Percentiles rank a stretch among this genome's conserved stretches.
These are phyloP conservation scores for Musca domestica DNA, from an alignment of 1,140 invertebrate species.

Conservation along the genomic window DNA sequence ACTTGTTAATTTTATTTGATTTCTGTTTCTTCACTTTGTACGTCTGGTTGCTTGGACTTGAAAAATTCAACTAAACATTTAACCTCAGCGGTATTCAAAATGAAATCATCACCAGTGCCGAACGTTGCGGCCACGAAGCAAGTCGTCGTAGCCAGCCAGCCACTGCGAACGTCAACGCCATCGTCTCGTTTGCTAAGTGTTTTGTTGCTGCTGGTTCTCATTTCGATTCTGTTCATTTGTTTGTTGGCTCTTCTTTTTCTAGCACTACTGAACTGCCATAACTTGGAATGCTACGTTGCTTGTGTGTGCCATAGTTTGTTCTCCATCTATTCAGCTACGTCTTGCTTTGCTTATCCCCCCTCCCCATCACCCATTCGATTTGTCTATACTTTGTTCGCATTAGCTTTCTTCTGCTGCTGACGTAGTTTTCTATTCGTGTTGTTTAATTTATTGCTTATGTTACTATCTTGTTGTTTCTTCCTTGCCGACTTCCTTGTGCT, in stretches of 20 bases:
- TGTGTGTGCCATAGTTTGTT: too few species aligned
- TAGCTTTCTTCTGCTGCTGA: too few species aligned
- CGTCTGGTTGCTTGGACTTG: constrained; percentile 25
- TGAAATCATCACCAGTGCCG: constrained; percentile 29
- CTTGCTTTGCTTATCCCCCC: too few species aligned
- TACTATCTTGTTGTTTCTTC: too few species aligned
- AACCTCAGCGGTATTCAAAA: constrained; percentile 23
- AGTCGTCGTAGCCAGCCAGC: background rate
- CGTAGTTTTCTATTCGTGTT: too few species aligned
- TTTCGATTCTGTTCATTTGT: background rate
- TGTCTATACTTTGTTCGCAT: too few species aligned
- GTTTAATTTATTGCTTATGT: too few species aligned
- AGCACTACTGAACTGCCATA: too few species aligned
- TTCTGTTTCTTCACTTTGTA: background rate
- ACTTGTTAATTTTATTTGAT: background rate
- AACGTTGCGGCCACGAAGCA: constrained; percentile 12
- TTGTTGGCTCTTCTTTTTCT: background rate
- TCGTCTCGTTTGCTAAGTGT: background rate
- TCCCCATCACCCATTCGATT: too few species aligned
- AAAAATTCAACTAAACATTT: constrained; percentile 25
- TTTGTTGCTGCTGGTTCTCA: background rate
- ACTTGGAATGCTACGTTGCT: too few species aligned
- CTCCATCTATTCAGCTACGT: too few species aligned
- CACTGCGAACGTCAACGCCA: background rate
- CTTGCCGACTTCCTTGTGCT: too few species aligned